phyloP scores from a whole-genome alignment of 2,113 vertebrate species.

The Heterotilapia buettikoferi region DNA sequence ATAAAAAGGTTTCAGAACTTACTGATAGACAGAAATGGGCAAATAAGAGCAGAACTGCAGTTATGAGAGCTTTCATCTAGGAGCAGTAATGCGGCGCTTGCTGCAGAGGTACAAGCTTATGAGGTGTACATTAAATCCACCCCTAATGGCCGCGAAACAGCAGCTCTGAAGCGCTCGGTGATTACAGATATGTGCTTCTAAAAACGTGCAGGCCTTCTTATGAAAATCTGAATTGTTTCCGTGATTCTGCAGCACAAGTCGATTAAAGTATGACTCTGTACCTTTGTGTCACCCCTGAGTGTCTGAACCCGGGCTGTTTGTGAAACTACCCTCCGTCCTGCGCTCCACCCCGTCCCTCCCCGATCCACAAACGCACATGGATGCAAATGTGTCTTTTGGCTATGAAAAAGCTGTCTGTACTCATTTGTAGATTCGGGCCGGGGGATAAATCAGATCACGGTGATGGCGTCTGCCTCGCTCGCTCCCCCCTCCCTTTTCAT shows the following conservation, averaged over 20 bases:
- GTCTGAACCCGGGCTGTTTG: slow-evolving; percentile 24
- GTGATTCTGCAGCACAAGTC: background rate
- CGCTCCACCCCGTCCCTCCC: background rate
- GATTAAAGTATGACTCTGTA: background rate
- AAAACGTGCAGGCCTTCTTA: background rate
- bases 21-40: background rate
- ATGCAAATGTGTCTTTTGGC: slow-evolving; percentile 63
- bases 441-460: slow-evolving; percentile 50
- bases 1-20: background rate
- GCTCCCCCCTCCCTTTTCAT: background rate
- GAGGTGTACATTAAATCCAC: background rate
- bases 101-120: background rate
- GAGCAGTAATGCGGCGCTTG: background rate
- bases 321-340: slow-evolving; percentile 4
- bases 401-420: slow-evolving; percentile 63
- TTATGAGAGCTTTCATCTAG: slow-evolving; percentile 13
- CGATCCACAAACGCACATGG: background rate
- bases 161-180: background rate
- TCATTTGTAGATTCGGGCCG: slow-evolving; percentile 60
- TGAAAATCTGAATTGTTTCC: background rate
- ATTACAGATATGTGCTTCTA: background rate
- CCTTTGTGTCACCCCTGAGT: background rate
- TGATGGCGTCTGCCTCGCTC: background rate
- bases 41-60: background rate
- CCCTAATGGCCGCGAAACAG: background rate